Evolutionary conservation across 1,140 invertebrate species (phyloP).

Genomic region (Drosophila azteca): DNA sequence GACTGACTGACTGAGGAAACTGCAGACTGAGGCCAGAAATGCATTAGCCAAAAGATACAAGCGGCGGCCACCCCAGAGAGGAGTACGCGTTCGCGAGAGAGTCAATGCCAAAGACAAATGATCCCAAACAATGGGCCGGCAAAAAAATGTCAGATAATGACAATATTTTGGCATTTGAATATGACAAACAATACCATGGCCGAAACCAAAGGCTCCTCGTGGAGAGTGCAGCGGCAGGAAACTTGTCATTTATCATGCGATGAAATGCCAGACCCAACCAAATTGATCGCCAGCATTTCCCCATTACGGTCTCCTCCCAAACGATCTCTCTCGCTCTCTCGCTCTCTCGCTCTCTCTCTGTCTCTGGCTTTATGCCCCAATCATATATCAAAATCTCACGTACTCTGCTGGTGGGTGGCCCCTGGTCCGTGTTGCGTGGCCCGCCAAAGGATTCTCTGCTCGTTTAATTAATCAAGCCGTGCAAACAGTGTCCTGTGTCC

Average conservation of each 20-base stretch:
- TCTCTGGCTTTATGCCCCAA: constrained; percentile 9
- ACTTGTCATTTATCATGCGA: constrained; percentile 77
- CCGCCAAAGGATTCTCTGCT: neutral
- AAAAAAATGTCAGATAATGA: constrained; percentile 54
- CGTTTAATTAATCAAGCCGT: constrained; percentile 65
- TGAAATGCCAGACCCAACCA: constrained; percentile 29
- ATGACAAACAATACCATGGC: constrained; percentile 71
- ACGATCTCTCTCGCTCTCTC: constrained; percentile 29
- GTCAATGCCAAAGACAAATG: constrained; percentile 72
- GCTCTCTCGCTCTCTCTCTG: constrained; percentile 12
- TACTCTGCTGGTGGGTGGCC: constrained; percentile 66
- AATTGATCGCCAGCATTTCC: constrained; percentile 34
- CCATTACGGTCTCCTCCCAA: constrained; percentile 29
- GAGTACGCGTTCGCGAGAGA: constrained; percentile 14
- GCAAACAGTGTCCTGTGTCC: constrained; percentile 16
- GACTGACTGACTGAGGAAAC: constrained; percentile 2
- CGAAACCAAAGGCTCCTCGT: constrained; percentile 18
- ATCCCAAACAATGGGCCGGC: constrained; percentile 48
- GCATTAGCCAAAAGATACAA: constrained; percentile 65
- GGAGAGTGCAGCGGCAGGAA: constrained; percentile 68
- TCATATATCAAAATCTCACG: constrained; percentile 81
- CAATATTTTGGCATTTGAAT: constrained; percentile 78
- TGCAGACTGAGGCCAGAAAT: constrained; percentile 30
- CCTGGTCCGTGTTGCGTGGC: constrained; percentile 35
- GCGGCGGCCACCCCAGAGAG: constrained; percentile 44